A percentile compares a stretch with the other conserved stretches of the same genome.
Evolutionary conservation across 30 jellyfish, hydroid and myxozoan species (phyloP).

Genomic region (Nemopilema nomurai): DNA sequence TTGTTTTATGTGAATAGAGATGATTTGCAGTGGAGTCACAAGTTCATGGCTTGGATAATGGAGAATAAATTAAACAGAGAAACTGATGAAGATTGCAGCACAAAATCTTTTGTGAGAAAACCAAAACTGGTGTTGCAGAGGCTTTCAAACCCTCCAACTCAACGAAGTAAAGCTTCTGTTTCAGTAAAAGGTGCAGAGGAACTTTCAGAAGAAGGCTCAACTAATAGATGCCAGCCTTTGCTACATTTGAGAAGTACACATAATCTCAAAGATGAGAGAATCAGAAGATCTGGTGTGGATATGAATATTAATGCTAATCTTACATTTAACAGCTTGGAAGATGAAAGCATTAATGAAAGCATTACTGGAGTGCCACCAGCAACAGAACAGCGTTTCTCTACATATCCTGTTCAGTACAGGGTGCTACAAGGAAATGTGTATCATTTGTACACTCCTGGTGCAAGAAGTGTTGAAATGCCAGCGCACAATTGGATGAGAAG

Average conservation of each 20-base stretch:
- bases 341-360: background rate
- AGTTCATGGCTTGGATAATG: constrained; percentile 29
- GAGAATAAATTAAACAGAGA: background rate
- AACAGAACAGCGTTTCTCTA: background rate
- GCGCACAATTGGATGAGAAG: too few relatives aligned
- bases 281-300: background rate
- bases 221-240: background rate
- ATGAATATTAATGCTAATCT: background rate
- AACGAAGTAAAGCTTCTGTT: background rate
- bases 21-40: constrained; percentile 43
- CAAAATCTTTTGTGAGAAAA: background rate
- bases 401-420: background rate
- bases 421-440: constrained; percentile 25
- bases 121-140: background rate
- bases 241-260: background rate
- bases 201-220: background rate
- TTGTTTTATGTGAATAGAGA: constrained; percentile 37
- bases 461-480: background rate
- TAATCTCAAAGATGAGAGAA: background rate
- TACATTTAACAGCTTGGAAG: background rate
- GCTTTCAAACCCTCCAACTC: background rate
- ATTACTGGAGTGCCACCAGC: background rate
- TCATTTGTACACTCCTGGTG: constrained; percentile 6
- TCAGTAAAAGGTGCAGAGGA: background rate
- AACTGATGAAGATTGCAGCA: background rate